Evolutionary conservation across 2,113 vertebrate genomes (phyloP).

Genomic region (Scolopax mira): DNA sequence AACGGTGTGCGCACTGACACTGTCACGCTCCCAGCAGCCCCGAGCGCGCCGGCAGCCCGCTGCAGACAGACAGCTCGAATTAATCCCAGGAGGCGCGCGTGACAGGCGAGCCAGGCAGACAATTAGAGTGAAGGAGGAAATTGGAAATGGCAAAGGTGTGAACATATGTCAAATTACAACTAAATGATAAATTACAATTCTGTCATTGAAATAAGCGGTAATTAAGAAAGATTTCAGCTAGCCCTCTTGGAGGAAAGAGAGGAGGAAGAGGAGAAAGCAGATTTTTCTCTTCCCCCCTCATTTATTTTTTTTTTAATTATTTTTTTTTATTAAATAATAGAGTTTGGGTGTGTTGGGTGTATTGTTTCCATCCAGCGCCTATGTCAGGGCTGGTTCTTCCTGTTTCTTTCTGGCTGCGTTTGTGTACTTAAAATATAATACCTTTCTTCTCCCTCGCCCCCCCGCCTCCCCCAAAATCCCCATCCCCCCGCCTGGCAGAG

Average conservation of each 20-base stretch:
- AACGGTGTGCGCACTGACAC: slow-evolving; percentile 85
- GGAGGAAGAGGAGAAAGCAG: slow-evolving; percentile 6
- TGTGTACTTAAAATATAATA: slow-evolving; percentile 70
- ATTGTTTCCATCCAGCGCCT: slow-evolving; percentile 61
- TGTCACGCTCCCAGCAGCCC: slow-evolving; percentile 90
- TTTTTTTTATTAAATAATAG: neutral
- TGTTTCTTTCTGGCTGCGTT: slow-evolving; percentile 45
- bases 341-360: slow-evolving; percentile 50
- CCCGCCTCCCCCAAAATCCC: no score
- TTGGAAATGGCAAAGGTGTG: slow-evolving; percentile 95
- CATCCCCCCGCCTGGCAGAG: slow-evolving; percentile 62
- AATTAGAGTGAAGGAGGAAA: slow-evolving; percentile 98
- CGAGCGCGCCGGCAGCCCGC: slow-evolving; percentile 86
- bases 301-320: neutral
- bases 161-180: slow-evolving; percentile 99
- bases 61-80: slow-evolving; percentile 98
- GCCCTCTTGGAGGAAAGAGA: slow-evolving; percentile 60
- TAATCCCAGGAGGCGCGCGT: slow-evolving; percentile 95
- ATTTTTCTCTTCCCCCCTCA: neutral
- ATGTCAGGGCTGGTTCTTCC: slow-evolving; percentile 10
- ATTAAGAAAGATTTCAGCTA: slow-evolving; percentile 87
- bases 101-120: slow-evolving; percentile 96
- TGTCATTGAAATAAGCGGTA: slow-evolving; percentile 92
- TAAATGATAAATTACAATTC: slow-evolving; percentile 99
- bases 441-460: neutral